A percentile compares a stretch with the other conserved stretches of the same genome.
Conservation (phyloP, 2,113 vertebrate genomes). For the Trinectes maculatus region DNA sequence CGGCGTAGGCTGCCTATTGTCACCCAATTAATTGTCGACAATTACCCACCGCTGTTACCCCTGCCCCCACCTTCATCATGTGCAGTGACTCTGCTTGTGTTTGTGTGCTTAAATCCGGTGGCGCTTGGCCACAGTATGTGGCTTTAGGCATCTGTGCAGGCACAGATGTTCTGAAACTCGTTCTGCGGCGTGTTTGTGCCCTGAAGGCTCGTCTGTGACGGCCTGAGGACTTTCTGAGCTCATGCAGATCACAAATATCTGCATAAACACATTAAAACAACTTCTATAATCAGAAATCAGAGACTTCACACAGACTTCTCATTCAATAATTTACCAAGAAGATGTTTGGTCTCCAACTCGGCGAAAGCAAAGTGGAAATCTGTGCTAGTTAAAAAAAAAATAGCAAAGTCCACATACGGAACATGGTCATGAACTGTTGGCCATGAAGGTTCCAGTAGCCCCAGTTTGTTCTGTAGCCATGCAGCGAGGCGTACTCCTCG, state of each 20-base stretch:
- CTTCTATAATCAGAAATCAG: background rate
- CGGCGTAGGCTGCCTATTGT: background rate
- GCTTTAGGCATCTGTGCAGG: constrained; percentile 44
- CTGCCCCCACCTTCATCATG: constrained; percentile 22
- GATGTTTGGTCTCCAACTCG: background rate
- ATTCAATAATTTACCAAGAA: background rate
- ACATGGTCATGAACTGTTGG: constrained; percentile 99
- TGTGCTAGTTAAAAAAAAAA: background rate
- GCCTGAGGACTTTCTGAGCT: constrained; percentile 14
- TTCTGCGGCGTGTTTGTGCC: constrained; percentile 11
- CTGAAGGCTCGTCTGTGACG: constrained; percentile 16
- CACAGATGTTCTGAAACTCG: constrained; percentile 42
- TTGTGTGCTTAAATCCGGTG: background rate
- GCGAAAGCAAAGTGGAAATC: background rate
- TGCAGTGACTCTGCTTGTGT: background rate
- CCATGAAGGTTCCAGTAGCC: constrained; percentile 97
- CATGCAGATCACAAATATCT: constrained; percentile 9
- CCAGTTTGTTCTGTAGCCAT: constrained; percentile 97
- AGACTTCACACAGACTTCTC: background rate
- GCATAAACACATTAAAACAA: background rate
- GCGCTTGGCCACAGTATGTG: constrained; percentile 17
- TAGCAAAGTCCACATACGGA: constrained; percentile 85
- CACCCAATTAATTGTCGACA: constrained; percentile 34
- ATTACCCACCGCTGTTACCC: constrained; percentile 17
- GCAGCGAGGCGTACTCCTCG: constrained; percentile 93